Base-by-base conservation (phyloP, 2,797 vertebrate genomes). In the Diplodus puntazzo region DNA sequence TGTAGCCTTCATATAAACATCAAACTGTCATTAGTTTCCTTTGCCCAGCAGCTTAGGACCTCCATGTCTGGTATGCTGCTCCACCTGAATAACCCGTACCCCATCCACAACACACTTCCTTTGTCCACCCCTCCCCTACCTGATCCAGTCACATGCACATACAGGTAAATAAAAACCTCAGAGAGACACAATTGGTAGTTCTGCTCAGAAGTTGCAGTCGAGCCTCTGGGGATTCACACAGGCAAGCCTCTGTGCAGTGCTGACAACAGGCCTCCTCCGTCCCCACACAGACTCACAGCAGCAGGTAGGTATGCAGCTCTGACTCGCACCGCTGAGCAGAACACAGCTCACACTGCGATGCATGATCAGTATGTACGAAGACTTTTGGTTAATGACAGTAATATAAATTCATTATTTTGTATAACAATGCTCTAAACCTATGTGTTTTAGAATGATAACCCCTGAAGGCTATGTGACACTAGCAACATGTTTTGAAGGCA, bases 271-370 rank as follows among this genome's bases (percentile, higher is more conserved):
- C 8, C 46, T 48, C 20, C 45, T 75, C 48, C 23, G 48, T 39
- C 20, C 4, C 0, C 7, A 3, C 53, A 7, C 34, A 61, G 23
- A 70, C 16, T 53, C 3, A 70, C 60, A 49, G 57, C 18, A 71
- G 3, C 78, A 92, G 90, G 91, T 92, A 90, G 34, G 69, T 62
- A 62, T 54, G 70, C 1, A 74, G 34, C 23, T 71, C n/a, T 8
- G 8, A 79, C n/a, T 60, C 43, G 17, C 21, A 13, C 34, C 39
- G 43, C 30, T n/a, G 34, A 42, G 65, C 50, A 25, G 20, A 39
- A 25, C 61, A 61, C 18, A 20, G 9, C n/a, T 23, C 9, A 23
- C 21, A 45, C 16, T 43, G 18, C 18, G 27, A 21, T 2, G 8
- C 18, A 45, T 6, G 43, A 63, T 9, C 5, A 30, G 12, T 4